A percentile compares a stretch with the other conserved stretches of the same genome.
Evolutionary conservation across 2,113 vertebrate species (phyloP).

Genomic region (Hippocampus mohnikei): DNA sequence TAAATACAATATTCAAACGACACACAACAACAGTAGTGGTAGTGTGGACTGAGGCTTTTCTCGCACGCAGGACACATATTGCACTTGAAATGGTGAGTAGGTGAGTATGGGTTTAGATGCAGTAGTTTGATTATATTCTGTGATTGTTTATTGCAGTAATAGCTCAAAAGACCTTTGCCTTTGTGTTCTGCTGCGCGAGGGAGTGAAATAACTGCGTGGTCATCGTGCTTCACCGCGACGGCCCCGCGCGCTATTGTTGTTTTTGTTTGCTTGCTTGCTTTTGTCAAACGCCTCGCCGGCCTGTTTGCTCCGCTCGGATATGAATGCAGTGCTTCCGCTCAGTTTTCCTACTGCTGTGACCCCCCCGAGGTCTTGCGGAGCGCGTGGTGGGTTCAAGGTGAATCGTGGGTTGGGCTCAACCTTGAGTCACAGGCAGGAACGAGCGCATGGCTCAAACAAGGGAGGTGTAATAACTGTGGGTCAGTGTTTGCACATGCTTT

Average conservation of each 20-base stretch:
- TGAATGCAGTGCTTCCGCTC: neutral
- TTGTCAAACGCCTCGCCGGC: slow-evolving; percentile 7
- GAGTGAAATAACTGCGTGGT: neutral
- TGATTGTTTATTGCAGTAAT: no score
- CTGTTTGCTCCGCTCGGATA: slow-evolving; percentile 53
- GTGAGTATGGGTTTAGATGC: no score
- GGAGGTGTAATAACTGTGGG: neutral
- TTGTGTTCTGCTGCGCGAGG: neutral
- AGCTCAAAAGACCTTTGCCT: no score
- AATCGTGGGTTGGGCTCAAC: slow-evolving; percentile 26
- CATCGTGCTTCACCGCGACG: neutral
- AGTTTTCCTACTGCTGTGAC: slow-evolving; percentile 16
- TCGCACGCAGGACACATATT: no score
- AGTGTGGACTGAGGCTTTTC: no score
- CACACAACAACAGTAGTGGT: no score
- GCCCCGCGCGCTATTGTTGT: neutral
- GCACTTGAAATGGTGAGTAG: no score
- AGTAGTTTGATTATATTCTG: no score
- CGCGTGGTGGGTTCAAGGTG: slow-evolving; percentile 45
- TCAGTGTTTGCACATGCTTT: slow-evolving; percentile 16
- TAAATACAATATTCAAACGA: no score
- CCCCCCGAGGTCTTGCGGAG: neutral
- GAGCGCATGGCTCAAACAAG: slow-evolving; percentile 14
- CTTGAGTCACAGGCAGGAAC: slow-evolving; percentile 22
- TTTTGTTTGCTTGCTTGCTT: neutral